These are phyloP conservation scores for Drosophila bocki DNA, from an alignment of 1,140 invertebrate species.

Conservation along the genomic window DNA sequence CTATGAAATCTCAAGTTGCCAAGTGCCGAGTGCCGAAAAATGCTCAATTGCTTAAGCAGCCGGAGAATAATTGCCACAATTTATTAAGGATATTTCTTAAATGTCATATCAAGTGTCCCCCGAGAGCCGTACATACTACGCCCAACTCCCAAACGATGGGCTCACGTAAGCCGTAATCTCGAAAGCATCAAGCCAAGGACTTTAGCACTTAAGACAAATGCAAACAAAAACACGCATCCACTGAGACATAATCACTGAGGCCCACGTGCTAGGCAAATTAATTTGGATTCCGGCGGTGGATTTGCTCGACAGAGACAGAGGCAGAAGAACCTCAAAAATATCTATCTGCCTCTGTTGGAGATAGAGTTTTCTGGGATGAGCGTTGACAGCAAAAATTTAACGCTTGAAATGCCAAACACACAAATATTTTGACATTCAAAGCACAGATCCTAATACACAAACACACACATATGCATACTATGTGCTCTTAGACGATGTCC, in stretches of 20 bases:
- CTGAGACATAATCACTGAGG: conserved; percentile 45
- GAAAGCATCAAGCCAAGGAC: conserved; percentile 54
- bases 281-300: conserved; percentile 56
- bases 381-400: conserved; percentile 81
- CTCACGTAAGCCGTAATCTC: conserved; percentile 55
- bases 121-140: neutral
- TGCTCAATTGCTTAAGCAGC: conserved; percentile 1
- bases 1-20: neutral
- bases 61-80: conserved; percentile 38
- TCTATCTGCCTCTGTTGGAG: neutral
- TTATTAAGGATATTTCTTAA: conserved; percentile 41
- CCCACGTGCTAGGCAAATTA: conserved; percentile 71
- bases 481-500: conserved; percentile 24
- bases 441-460: conserved; percentile 53
- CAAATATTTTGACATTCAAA: conserved; percentile 82
- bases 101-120: conserved; percentile 33
- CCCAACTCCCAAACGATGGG: conserved; percentile 12
- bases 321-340: conserved; percentile 25
- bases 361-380: conserved; percentile 25
- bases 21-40: neutral
- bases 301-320: conserved; percentile 5
- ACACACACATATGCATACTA: conserved; percentile 28
- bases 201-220: conserved; percentile 56
- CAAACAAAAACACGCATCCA: conserved; percentile 42
- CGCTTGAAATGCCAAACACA: conserved; percentile 81